Evolutionary conservation across 2,113 vertebrate genomes (phyloP).

Genomic region (Aegithalos caudatus): DNA sequence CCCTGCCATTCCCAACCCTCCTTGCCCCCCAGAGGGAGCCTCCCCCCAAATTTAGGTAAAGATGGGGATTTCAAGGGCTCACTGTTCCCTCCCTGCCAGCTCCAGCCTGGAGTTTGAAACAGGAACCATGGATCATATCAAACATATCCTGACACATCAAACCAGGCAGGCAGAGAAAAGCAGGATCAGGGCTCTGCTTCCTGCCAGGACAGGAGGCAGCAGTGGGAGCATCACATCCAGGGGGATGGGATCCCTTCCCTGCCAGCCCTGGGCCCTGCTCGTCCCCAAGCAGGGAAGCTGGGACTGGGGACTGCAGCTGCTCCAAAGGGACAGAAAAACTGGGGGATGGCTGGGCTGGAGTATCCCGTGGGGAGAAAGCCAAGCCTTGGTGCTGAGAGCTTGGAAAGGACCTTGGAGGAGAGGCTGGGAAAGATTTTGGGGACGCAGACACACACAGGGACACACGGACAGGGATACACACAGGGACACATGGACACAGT

Average conservation of each 20-base stretch:
- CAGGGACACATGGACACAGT: fast-evolving
- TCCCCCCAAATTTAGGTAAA: not conserved
- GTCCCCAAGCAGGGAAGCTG: not conserved
- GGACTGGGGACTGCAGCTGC: not conserved
- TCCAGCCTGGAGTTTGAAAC: not conserved
- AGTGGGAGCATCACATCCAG: not conserved
- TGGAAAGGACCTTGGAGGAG: not conserved
- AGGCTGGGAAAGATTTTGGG: not conserved
- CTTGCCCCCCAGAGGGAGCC: not conserved
- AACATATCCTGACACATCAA: not conserved
- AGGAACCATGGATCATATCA: fast-evolving
- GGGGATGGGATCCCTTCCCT: not conserved
- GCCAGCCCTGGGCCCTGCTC: not conserved
- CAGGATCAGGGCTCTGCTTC: not conserved
- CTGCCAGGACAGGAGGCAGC: not conserved
- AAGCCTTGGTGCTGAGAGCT: not conserved
- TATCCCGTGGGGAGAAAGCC: not conserved
- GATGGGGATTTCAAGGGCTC: not conserved
- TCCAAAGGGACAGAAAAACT: not conserved
- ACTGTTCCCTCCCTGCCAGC: not conserved
- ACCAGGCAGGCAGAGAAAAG: not conserved
- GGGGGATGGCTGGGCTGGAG: not conserved
- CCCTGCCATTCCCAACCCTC: not conserved
- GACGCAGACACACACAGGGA: not conserved
- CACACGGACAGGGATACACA: not conserved